Conservation (phyloP, 2,888 invertebrate species). For the Drosophila heteroneura region DNA sequence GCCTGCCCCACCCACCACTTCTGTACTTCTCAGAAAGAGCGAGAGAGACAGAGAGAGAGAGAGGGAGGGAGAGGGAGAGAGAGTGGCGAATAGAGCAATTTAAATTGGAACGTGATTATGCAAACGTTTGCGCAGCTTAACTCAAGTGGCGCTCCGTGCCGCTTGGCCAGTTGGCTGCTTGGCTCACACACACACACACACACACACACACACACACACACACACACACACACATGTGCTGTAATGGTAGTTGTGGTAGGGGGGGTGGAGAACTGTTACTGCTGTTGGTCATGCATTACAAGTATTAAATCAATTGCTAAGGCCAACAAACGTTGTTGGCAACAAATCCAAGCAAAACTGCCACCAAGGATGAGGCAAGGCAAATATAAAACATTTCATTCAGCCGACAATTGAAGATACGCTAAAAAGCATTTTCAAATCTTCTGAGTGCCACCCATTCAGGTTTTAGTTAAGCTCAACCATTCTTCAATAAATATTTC, state of each 20-base stretch:
- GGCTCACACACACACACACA: constrained; percentile 44
- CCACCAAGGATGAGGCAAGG: constrained; percentile 3
- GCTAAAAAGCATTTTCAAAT: neutral
- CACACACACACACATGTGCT: constrained; percentile 9
- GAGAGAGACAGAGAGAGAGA: neutral
- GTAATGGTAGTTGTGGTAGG: neutral
- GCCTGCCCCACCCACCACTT: constrained; percentile 13
- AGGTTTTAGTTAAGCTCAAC: neutral
- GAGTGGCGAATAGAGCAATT: constrained; percentile 75
- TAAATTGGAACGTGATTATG: constrained; percentile 82
- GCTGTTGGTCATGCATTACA: constrained; percentile 60
- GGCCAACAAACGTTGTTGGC: constrained; percentile 25
- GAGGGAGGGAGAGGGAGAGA: neutral
- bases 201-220: constrained; percentile 39
- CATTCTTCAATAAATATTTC: neutral
- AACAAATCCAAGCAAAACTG: constrained; percentile 48
- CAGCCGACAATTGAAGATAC: neutral
- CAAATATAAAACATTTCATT: constrained; percentile 1
- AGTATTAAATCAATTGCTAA: constrained; percentile 73
- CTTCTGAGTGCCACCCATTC: constrained; percentile 1
- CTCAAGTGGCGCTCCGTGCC: constrained; percentile 81
- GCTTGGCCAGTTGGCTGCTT: constrained; percentile 72
- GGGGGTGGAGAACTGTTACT: neutral
- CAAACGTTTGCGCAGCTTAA: constrained; percentile 84
- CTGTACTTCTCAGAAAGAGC: neutral